Evolutionary conservation across 2,888 invertebrate genomes (phyloP).

Genomic region (Clusia tigrina): DNA sequence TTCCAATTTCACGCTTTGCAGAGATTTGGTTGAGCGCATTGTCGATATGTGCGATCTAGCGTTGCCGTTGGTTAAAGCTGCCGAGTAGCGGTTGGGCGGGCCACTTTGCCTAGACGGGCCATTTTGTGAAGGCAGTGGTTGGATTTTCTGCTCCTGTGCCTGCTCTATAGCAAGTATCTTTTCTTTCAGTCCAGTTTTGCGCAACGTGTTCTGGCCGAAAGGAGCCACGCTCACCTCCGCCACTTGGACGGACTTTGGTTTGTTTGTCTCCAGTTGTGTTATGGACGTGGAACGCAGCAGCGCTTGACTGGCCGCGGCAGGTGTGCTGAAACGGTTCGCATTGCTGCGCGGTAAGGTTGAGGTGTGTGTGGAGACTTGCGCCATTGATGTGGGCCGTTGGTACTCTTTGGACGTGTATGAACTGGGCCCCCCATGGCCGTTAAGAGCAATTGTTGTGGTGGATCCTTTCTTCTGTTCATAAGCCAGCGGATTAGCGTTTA

Average conservation of each 20-base stretch:
- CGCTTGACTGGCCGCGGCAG: constrained; percentile 27
- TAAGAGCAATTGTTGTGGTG: constrained; percentile 30
- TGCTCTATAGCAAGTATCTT: constrained; percentile 58
- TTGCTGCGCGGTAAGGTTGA: constrained; percentile 28
- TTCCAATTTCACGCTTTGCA: constrained; percentile 49
- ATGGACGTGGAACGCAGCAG: constrained; percentile 46
- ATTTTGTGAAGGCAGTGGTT: background rate
- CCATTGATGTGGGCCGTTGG: background rate
- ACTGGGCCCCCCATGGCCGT: background rate
- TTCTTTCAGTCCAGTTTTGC: constrained; percentile 66
- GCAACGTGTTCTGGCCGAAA: constrained; percentile 66
- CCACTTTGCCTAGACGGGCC: no score
- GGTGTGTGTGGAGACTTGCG: constrained; percentile 12
- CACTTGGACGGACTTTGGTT: constrained; percentile 29
- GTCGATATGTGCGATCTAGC: constrained; percentile 12
- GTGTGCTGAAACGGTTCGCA: constrained; percentile 16
- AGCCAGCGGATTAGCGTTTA: constrained; percentile 5
- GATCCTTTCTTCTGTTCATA: constrained; percentile 20
- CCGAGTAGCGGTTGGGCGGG: no score
- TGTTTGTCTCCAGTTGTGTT: constrained; percentile 30
- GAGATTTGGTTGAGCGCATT: constrained; percentile 23
- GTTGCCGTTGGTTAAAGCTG: constrained; percentile 16
- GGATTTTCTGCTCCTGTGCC: constrained; percentile 36
- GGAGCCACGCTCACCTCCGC: constrained; percentile 43
- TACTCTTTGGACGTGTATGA: no score